phyloP scores from a whole-genome alignment of 2,113 vertebrate genomes.

The Lampris incognitus region DNA sequence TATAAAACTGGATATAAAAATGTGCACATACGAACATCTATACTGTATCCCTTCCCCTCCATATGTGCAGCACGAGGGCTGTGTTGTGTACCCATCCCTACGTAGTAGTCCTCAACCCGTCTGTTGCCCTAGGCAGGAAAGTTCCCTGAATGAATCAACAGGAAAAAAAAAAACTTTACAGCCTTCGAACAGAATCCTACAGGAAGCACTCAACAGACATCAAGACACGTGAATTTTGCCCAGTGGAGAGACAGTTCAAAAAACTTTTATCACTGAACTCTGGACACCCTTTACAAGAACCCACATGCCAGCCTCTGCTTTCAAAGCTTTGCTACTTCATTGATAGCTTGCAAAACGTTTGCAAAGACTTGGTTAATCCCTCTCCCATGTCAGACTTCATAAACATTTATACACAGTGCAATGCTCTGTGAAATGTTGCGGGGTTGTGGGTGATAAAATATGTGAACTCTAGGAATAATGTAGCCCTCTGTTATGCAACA shows the following conservation, averaged over 20 bases:
- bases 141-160: conserved; percentile 42
- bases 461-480: not conserved
- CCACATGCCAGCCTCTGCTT: conserved; percentile 49
- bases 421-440: conserved; percentile 50
- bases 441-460: conserved; percentile 27
- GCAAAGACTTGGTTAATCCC: conserved; percentile 33
- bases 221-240: conserved; percentile 54
- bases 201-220: conserved; percentile 46
- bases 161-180: conserved; percentile 23
- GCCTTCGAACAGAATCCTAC: conserved; percentile 66
- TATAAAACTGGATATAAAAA: no score
- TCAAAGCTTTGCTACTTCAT: conserved; percentile 25
- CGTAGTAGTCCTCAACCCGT: conserved; percentile 7
- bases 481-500: not conserved
- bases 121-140: conserved; percentile 41
- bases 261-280: conserved; percentile 33
- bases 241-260: conserved; percentile 32
- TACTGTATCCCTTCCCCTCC: not conserved
- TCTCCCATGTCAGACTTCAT: conserved; percentile 35
- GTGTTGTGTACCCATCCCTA: conserved; percentile 28
- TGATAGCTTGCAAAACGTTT: conserved; percentile 49
- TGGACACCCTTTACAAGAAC: conserved; percentile 32
- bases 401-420: conserved; percentile 45
- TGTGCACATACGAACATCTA: not conserved
- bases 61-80: conserved; percentile 1